Percentiles rank a stretch among this genome's conserved stretches.
These are phyloP conservation scores for Mystacornis crossleyi DNA, from an alignment of 2,113 vertebrate species.

Conservation along the genomic window DNA sequence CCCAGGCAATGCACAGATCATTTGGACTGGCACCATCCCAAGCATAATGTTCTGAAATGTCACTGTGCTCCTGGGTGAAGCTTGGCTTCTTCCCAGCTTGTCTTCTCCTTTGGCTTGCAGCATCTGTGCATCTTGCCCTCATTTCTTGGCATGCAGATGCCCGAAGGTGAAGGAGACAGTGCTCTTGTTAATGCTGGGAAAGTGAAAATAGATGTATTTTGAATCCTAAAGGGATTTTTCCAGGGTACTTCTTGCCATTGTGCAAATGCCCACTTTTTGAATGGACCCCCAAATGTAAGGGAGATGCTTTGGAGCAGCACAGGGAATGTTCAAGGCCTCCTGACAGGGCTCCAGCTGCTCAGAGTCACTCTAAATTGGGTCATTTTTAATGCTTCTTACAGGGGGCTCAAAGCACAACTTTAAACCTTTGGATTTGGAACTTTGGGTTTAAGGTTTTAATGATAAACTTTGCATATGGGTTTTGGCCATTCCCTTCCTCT, in stretches of 20 bases:
- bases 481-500: not conserved
- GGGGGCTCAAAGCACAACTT: not conserved
- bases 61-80: not conserved
- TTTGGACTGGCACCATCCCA: slow-evolving; percentile 8
- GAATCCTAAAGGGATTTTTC: not conserved
- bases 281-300: not conserved
- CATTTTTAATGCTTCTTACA: not conserved
- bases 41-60: slow-evolving; percentile 1
- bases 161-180: not conserved
- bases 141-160: not conserved
- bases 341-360: not conserved
- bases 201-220: not conserved
- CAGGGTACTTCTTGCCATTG: not conserved
- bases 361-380: not conserved
- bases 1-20: not conserved
- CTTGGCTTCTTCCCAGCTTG: not conserved
- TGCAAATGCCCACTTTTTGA: not conserved
- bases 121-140: not conserved
- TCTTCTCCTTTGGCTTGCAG: not conserved
- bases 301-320: not conserved
- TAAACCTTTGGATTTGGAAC: not conserved
- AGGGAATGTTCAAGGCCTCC: not conserved
- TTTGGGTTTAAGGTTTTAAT: not conserved
- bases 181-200: not conserved
- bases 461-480: not conserved